These are phyloP conservation scores for Tricholaema leucomelas DNA, from an alignment of 2,113 vertebrate species.

Conservation along the genomic window DNA sequence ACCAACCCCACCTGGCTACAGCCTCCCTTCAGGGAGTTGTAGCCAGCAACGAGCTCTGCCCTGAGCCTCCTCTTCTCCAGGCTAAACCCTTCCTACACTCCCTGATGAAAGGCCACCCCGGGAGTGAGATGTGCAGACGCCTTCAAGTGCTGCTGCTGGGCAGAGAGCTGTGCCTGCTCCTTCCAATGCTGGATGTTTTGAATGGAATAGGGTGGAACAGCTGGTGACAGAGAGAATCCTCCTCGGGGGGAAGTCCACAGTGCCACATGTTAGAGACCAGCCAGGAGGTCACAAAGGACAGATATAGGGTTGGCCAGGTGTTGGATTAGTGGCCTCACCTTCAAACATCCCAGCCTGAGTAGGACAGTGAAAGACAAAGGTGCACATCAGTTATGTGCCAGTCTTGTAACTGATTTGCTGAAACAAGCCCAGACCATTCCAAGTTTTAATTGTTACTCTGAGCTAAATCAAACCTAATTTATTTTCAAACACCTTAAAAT, in stretches of 20 bases:
- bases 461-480: constrained; percentile 35
- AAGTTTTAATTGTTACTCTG: constrained; percentile 47
- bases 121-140: background rate
- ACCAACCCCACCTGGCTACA: too few species aligned
- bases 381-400: background rate
- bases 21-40: too few species aligned
- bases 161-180: background rate
- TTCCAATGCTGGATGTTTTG: too few species aligned
- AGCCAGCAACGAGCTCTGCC: too few species aligned
- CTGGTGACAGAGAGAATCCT: background rate
- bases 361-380: background rate
- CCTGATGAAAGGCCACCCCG: background rate
- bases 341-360: background rate
- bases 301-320: fast-evolving
- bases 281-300: background rate
- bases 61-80: too few species aligned
- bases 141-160: background rate
- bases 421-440: background rate
- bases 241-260: background rate
- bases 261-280: background rate
- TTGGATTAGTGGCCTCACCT: background rate
- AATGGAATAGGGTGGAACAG: background rate
- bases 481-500: constrained; percentile 5
- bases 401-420: constrained; percentile 42
- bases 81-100: background rate